Evolutionary conservation across 1,140 invertebrate species (phyloP).

Genomic region (Heliconius congener): DNA sequence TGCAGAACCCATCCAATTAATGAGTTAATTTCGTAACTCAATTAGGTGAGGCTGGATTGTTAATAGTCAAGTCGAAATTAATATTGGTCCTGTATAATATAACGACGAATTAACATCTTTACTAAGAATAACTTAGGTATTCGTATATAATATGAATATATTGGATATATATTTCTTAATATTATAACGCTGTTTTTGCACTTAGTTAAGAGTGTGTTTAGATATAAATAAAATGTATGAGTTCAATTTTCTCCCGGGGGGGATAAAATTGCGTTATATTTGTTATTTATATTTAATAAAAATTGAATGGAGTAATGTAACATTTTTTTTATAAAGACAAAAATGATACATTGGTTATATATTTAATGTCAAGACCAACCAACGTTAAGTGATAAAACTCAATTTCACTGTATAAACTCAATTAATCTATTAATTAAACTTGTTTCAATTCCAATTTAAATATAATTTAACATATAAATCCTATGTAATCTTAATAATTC

Average conservation of each 20-base stretch:
- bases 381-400: too few species aligned
- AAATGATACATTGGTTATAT: too few species aligned
- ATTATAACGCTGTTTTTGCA: neutral
- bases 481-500: neutral
- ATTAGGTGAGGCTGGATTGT: slow-evolving; percentile 13
- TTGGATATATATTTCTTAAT: neutral
- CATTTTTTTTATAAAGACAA: too few species aligned
- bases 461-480: neutral
- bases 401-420: too few species aligned
- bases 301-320: too few species aligned
- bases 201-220: neutral
- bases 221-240: neutral
- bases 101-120: slow-evolving; percentile 11
- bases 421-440: too few species aligned
- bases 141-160: neutral
- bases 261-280: too few species aligned
- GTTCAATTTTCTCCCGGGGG: too few species aligned
- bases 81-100: slow-evolving; percentile 8
- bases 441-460: neutral
- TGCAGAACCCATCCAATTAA: slow-evolving; percentile 12
- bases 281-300: too few species aligned
- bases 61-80: slow-evolving; percentile 13
- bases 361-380: too few species aligned
- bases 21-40: slow-evolving; percentile 15
- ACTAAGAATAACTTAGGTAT: neutral